These are phyloP conservation scores for Scrobipalpa atriplicella DNA, from an alignment of 2,888 invertebrate genomes.

Conservation along the genomic window DNA sequence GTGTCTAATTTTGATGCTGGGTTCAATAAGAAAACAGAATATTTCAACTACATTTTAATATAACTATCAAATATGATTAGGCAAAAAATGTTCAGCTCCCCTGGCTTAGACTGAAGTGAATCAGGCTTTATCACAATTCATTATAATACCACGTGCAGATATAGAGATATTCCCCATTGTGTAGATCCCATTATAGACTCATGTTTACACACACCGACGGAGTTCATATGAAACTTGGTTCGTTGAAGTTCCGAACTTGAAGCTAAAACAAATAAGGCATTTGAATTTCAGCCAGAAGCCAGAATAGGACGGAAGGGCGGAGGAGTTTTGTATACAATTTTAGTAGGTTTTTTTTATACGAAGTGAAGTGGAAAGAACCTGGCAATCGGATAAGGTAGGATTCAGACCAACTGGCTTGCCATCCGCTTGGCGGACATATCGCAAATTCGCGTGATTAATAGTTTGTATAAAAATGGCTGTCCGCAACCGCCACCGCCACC, in stretches of 20 bases:
- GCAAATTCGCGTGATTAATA: no score
- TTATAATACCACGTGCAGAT: constrained; percentile 70
- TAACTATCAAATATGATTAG: background rate
- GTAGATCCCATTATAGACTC: constrained; percentile 63
- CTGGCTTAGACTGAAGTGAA: constrained; percentile 43
- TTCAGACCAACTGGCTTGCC: no score
- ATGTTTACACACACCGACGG: constrained; percentile 37
- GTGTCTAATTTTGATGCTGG: no score
- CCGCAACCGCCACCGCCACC: no score
- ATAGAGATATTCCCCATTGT: constrained; percentile 56
- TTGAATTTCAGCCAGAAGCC: constrained; percentile 43
- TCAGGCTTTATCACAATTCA: constrained; percentile 71
- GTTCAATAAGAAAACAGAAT: no score
- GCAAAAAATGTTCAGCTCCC: constrained; percentile 8
- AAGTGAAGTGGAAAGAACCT: no score
- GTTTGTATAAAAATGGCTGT: no score
- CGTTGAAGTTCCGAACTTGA: constrained; percentile 38
- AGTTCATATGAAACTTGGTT: constrained; percentile 30
- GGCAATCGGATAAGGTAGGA: no score
- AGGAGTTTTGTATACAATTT: background rate
- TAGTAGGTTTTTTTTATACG: no score
- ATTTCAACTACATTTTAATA: no score
- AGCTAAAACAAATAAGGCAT: constrained; percentile 48
- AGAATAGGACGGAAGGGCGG: constrained; percentile 32
- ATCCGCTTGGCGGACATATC: no score